Evolutionary conservation across 2,888 invertebrate genomes (phyloP).

Genomic region (Sminthurides aquaticus): DNA sequence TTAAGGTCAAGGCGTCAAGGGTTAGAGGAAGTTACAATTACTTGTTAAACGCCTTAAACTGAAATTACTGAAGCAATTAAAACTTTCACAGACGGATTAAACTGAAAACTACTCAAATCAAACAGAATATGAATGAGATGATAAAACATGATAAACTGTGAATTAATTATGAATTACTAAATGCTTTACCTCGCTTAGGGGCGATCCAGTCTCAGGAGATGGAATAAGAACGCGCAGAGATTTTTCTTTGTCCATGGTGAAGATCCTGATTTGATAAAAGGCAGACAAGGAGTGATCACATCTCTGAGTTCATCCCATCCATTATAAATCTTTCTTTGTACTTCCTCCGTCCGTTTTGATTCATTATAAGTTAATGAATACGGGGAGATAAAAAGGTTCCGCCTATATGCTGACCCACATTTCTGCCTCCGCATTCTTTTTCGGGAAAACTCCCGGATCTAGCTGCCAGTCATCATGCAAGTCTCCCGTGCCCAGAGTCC

Average conservation of each 20-base stretch:
- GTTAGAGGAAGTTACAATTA: too few relatives aligned
- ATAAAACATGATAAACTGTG: too few relatives aligned
- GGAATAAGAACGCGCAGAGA: neutral
- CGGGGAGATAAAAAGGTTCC: neutral
- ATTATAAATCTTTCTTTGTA: conserved; percentile 21
- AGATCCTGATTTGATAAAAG: neutral
- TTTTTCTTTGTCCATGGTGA: neutral
- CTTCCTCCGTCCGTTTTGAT: conserved; percentile 24
- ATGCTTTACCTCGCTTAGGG: too few relatives aligned
- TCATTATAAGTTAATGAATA: conserved; percentile 13
- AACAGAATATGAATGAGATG: too few relatives aligned
- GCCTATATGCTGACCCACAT: conserved; percentile 5
- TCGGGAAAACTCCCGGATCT: neutral
- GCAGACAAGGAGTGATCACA: conserved; percentile 1
- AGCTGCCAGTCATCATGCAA: neutral
- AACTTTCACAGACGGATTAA: too few relatives aligned
- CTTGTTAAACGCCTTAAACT: too few relatives aligned
- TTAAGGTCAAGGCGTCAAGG: too few relatives aligned
- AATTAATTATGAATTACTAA: too few relatives aligned
- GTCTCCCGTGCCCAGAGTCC: too few relatives aligned
- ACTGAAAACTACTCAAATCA: too few relatives aligned
- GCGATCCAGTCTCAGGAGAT: neutral
- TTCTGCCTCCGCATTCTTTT: neutral
- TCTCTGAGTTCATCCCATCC: conserved; percentile 3
- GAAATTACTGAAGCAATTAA: too few relatives aligned